Conservation (phyloP, 2,113 vertebrate genomes). For the Turnix velox region DNA sequence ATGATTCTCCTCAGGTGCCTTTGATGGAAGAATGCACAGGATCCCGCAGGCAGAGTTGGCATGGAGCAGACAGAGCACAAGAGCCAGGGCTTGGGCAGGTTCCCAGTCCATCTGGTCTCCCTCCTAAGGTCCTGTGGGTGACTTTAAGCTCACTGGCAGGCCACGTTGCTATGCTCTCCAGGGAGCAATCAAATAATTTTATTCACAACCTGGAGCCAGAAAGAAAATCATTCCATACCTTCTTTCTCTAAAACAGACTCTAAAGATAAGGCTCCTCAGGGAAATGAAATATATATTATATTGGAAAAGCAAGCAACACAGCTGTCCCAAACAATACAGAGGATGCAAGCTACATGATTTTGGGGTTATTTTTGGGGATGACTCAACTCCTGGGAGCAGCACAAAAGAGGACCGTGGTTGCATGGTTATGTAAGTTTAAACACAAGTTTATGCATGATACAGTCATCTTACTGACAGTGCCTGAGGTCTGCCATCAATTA, state of each 20-base stretch:
- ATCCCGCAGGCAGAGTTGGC: not conserved
- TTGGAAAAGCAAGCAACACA: not conserved
- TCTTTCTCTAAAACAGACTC: not conserved
- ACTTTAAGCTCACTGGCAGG: not conserved
- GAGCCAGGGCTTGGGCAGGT: not conserved
- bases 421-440: not conserved
- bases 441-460: not conserved
- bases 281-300: not conserved
- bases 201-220: not conserved
- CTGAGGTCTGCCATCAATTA: not conserved
- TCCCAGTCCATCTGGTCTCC: slow-evolving; percentile 28
- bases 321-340: not conserved
- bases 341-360: not conserved
- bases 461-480: not conserved
- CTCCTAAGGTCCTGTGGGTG: not conserved
- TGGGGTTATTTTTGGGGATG: not conserved
- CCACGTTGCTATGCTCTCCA: not conserved
- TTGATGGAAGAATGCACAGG: not conserved
- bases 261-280: not conserved
- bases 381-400: not conserved
- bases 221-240: not conserved
- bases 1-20: accelerated
- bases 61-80: accelerated
- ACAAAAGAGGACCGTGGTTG: not conserved
- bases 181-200: slow-evolving; percentile 17